Evolutionary conservation across 1,140 invertebrate genomes (phyloP), one percentile per base, ranked within the genome.

Genomic region (Acromyrmex heyeri): DNA sequence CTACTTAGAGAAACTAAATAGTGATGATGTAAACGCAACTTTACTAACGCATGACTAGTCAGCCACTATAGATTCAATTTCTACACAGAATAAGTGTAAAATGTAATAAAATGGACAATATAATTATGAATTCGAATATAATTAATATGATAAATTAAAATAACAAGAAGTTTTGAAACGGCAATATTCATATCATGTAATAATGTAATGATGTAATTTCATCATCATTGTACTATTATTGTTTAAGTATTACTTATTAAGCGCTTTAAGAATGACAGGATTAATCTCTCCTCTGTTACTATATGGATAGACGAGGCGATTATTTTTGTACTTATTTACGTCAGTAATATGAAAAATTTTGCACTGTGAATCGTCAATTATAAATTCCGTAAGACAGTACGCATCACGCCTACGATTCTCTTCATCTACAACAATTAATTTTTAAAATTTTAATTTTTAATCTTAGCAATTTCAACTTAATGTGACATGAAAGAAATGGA

Each of bases 281-380:
- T 21, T 21, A 21, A 21, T 21, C 21, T 21, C 21, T 21, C 21
- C 21, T 21, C 21, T 21, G 3, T 30, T 30, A 30, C 3, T 3
- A 30, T 30, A 30, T 27, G 95, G 95, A 90, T 93, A 96, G 0
- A 93, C 86, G 48, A 93, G 86, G 2, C 95, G 79, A 50, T 70
- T 75, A 0, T 38, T 85, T 76, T 95, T 95, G n/a, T 85, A 93
- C 3, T 55, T 62, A 50, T 88, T 34, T 55, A 92, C 78, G 24
- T 93, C 44, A 8, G 87, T 89, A 30, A 93, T 87, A 34, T 67
- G 86, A 57, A 10, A 64, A 34, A 30, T 14, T 89, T 88, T 85
- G 3, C 3, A 48, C 65, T 57, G 59, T 7, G 30, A 6, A 34
- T 48, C 16, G 1, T 81, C 34, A 18, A 50, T 76, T 48, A 93